Base-by-base conservation (phyloP, 2,113 vertebrate species). In the Carassius gibelio region DNA sequence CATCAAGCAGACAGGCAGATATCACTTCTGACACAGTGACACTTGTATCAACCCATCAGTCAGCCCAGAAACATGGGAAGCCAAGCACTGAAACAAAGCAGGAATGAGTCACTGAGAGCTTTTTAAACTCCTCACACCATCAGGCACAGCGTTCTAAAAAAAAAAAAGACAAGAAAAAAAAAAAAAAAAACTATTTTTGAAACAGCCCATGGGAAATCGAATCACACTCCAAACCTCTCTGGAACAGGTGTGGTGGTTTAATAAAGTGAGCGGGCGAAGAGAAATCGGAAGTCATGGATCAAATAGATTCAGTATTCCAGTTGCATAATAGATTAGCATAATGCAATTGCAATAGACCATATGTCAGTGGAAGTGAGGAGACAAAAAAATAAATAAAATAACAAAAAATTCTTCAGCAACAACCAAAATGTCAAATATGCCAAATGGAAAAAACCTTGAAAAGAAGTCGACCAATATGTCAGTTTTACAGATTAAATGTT, bases 201-300 rank as follows among this genome's bases (percentile, higher is more conserved):
- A 79, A 42, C 15, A 52, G 38, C 68, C 57, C 71, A n/a, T 68
- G 55, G 86, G 81, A 86, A 80, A 86, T 81, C 69, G 48, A 52
- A 81, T 26, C 38, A 38, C 50, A 83, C 80, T 69, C 34, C 68
- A 69, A 62, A 55, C 34, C 61, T 76, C 71, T 72, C 34, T 45
- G 75, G 75, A 84, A 81, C 81, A 87, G 86, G 69, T 86, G 88
- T 72, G 84, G 45, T 72, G 83, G 38, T 87, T 83, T 85, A 80
- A 85, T 82, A 85, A 82, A 83, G 42, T 14, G 26, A 26, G 71
- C 19, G 21, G 59, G 42, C 19, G 19, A 23, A 14, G 50, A 69
- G 69, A 80, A 30, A 4, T 62, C 1, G 11, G 21, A n/a, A 82
- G 68, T 45, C 79, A n/a, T 52, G 75, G 71, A 80, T 84, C 77